Percentiles rank a stretch among this genome's conserved stretches.
These are phyloP conservation scores for Thereva unica DNA, from an alignment of 2,888 invertebrate species.

Conservation along the genomic window DNA sequence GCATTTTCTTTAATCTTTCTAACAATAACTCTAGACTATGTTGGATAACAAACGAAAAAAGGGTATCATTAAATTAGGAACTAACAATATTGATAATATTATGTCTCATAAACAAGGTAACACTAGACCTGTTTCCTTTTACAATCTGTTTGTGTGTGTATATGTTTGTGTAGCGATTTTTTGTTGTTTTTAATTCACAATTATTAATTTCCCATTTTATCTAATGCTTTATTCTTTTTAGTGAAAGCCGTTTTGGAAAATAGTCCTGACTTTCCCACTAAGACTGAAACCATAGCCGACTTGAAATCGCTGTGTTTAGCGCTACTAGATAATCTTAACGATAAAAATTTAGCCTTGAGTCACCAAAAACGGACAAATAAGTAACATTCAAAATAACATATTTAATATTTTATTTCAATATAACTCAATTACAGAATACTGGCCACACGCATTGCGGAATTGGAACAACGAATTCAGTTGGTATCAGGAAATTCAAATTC, in stretches of 20 bases:
- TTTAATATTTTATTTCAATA: slow-evolving; percentile 37
- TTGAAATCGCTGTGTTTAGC: slow-evolving; percentile 77
- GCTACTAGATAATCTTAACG: slow-evolving; percentile 80
- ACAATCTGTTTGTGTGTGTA: slow-evolving; percentile 8
- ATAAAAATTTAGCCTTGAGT: slow-evolving; percentile 80
- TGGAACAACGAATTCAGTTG: slow-evolving; percentile 75
- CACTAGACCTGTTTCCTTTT: slow-evolving; percentile 17
- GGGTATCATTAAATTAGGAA: slow-evolving; percentile 70
- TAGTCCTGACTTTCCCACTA: slow-evolving; percentile 64
- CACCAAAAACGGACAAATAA: slow-evolving; percentile 87
- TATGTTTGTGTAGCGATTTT: not conserved
- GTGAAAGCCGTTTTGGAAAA: slow-evolving; percentile 76
- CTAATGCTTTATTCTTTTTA: slow-evolving; percentile 53
- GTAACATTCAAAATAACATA: slow-evolving; percentile 56
- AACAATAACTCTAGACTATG: slow-evolving; percentile 61
- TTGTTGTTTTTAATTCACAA: not conserved
- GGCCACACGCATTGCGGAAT: slow-evolving; percentile 78
- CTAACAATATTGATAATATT: slow-evolving; percentile 69
- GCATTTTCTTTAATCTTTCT: slow-evolving; percentile 46
- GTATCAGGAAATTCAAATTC: slow-evolving; percentile 60
- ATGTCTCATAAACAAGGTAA: slow-evolving; percentile 83
- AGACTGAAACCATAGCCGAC: slow-evolving; percentile 72
- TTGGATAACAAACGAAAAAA: slow-evolving; percentile 74
- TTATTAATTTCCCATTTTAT: not conserved
- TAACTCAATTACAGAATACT: slow-evolving; percentile 65